Base-by-base conservation (phyloP, 2,888 invertebrate species). In the Drosophila borborema region DNA sequence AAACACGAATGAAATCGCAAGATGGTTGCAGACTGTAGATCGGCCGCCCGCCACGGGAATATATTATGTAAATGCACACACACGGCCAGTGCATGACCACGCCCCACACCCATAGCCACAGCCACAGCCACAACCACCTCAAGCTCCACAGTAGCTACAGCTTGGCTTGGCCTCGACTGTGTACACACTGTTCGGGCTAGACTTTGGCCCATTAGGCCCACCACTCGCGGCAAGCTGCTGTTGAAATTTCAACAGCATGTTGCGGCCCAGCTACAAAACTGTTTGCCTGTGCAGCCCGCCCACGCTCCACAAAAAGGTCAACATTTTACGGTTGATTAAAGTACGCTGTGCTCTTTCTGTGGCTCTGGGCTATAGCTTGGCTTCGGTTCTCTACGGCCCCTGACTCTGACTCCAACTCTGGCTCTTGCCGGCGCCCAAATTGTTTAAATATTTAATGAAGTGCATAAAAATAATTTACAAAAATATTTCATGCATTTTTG, bases 51-150 rank as follows among this genome's bases (percentile, higher is more conserved):
- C 60, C 43, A 76, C 46, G 31, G 73, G 80, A 80, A 91, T 91
- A 91, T 91, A 91, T 91, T 91, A 91, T 91, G 91, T 84, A 89
- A 91, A 91, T 91, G 80, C 81, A 62, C 72, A 62, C 72, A 61
- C 72, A 60, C 72, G 69, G 77, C 71, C 77, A 73, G 65, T 71
- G 20, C 41, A 48, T 31, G 31, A 41, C 72, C 65, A 38, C 60
- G 63, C 45, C 10, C 72, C 69, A n/a, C 60, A 51, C 41, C 7
- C 34, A 9, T 9, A 9, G 14, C 3, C 16, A 28, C 48, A 9
- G 16, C 28, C 48, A 48, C 48, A 31, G n/a, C 9, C 43, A 28
- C 65, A 53, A 12, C 7, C 49, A 65, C 54, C 66, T 64, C 51
- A 64, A 71, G 64, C 82, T 54, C 55, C 80, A 48, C 61, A 58